Evolutionary conservation across 2,797 vertebrate genomes (phyloP), one percentile per base, ranked within the genome.

Genomic region (Zalophus californianus): DNA sequence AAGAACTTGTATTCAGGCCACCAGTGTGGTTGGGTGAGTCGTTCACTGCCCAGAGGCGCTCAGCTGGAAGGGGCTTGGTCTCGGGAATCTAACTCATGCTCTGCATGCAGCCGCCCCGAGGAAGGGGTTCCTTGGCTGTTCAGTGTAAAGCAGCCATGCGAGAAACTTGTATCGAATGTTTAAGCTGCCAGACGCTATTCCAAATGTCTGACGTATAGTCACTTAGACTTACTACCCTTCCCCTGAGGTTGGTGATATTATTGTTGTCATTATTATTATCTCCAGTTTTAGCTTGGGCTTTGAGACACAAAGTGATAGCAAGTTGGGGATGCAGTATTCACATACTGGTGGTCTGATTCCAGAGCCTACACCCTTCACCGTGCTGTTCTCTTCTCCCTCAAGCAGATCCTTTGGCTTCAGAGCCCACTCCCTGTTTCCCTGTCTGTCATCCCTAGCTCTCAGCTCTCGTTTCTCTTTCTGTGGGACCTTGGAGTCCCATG

Each of bases 51-150:
- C 3, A 23, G 16, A 21, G 70, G 21, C 54, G 44, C 54, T 50
- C 0, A 1, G 44, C 54, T n/a, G 32, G 8, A 60, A n/a, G 4
- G 4, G 21, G 4, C 29, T 4, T 68, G 25, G 27, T 29, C 1
- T 80, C 72, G 32, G 29, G 62, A 66, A 11, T 77, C 60, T 35
- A 70, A 29, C 60, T 3, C 21, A 5, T 0, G 0, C 13, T 60
- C 73, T 60, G 21, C 60, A 73, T 16, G 7, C 11, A 56, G 25
- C 48, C 3, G 15, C 48, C 38, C 21, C 0, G 0, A 88, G 35
- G 18, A n/a, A 35, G 14, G 16, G n/a, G 50, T 13, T 32, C 62
- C 56, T 35, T 54, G 85, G 41, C 23, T 68, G 0, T 62, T 56
- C 66, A 58, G 23, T 0, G 11, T n/a, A 12, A 12, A 66, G 62